Evolutionary conservation across 1,140 invertebrate genomes (phyloP), one percentile per base, ranked within the genome.

Genomic region (Drosophila funebris): DNA sequence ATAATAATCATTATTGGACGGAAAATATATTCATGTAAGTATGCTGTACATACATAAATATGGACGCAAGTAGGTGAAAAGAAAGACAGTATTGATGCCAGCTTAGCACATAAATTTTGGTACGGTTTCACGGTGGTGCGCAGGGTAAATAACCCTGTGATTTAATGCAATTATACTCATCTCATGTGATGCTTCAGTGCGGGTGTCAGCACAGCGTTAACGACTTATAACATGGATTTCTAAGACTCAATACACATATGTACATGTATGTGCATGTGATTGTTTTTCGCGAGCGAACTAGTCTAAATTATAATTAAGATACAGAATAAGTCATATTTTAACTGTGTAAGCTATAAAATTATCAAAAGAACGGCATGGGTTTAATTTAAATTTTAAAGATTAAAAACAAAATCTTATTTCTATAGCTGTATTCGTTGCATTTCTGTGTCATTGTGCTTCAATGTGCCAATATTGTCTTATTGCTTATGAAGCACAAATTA

Each of bases 401-500:
- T 72, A 67, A 69, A 80, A 60, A 60, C 24, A 50, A 69, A 54
- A 13, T 69, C 46, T 46, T 61, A 71, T 53, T 16, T 18, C 48
- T 68, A 74, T 39, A 44, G 44, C 43, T 53, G 41, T 62, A 33
- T 84, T 79, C 67, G 68, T 56, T 84, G 82, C 64, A 74, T 64
- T 68, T 60, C 56, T 71, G 52, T 50, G 69, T 84, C 81, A 50
- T 87, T 87, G 71, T 56, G 73, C 37, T 66, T 24, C 58, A 22
- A 22, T 37, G 31, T 39, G 58, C 14, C 41, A 41, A 82, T 48
- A 20, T 56, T 57, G 33, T 41, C 52, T 20, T 43, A 69, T 52
- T 90, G 78, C 20, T 90, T 71, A 31, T 85, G 90, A 72, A 90
- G 85, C 87, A 82, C 77, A 90, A 91, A 85, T 73, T 87, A 73